A percentile compares a stretch with the other conserved stretches of the same genome.
Evolutionary conservation across 1,140 invertebrate species (phyloP).

Genomic region (Hypsibius dujardini): DNA sequence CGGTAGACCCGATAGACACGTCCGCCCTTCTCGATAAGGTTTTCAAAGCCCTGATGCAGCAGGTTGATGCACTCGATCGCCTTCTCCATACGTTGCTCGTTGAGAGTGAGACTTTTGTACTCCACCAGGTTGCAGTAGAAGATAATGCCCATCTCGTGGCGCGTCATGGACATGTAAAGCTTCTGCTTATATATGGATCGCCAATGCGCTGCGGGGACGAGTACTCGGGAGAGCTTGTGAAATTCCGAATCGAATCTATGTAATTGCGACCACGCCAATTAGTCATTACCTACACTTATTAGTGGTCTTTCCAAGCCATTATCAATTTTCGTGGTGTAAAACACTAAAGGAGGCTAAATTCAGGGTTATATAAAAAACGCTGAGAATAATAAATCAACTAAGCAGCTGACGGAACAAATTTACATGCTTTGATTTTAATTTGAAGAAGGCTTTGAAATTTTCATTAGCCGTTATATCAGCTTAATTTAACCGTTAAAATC

Average conservation of each 20-base stretch:
- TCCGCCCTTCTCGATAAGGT: constrained; percentile 7
- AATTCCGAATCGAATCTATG: background rate
- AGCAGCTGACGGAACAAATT: no score
- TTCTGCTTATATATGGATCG: constrained; percentile 15
- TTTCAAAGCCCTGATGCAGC: constrained; percentile 5
- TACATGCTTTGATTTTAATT: no score
- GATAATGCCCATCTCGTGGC: background rate
- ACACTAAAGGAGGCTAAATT: no score
- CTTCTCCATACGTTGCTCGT: background rate
- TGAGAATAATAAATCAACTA: no score
- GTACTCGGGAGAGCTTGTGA: constrained; percentile 6
- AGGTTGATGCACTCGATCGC: constrained; percentile 10
- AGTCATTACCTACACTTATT: no score
- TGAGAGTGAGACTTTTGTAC: background rate
- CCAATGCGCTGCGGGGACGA: constrained; percentile 7
- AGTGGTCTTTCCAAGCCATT: no score
- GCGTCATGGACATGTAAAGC: constrained; percentile 11
- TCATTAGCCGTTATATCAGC: no score
- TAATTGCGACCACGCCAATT: no score
- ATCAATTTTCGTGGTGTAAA: no score
- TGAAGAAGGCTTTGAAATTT: no score
- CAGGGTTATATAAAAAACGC: no score
- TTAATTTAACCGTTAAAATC: no score
- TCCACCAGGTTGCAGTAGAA: constrained; percentile 14
- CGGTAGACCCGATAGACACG: constrained; percentile 11